Evolutionary conservation across 2,797 vertebrate genomes (phyloP).

Genomic region (Podargus strigoides): DNA sequence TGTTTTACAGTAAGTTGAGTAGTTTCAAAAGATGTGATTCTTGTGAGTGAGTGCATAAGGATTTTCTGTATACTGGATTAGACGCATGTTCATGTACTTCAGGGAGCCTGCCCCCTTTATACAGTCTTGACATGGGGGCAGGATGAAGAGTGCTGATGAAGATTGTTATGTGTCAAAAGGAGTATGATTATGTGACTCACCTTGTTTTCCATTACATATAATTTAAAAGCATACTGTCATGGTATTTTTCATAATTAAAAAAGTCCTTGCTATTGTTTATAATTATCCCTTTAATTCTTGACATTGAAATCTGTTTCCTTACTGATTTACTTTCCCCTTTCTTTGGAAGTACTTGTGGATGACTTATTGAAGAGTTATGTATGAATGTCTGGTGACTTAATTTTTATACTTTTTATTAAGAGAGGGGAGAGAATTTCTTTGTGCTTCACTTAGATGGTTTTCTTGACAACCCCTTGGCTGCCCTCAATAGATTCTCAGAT

Average conservation of each 20-base stretch:
- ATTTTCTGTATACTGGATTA: constrained; percentile 13
- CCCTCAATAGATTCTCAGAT: not conserved
- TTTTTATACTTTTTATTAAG: not conserved
- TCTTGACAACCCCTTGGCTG: not conserved
- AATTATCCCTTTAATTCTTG: constrained; percentile 64
- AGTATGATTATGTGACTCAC: constrained; percentile 69
- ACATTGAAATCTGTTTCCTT: constrained; percentile 62
- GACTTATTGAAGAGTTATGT: constrained; percentile 8
- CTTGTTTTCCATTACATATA: constrained; percentile 68
- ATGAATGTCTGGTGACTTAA: not conserved
- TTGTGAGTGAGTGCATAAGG: not conserved
- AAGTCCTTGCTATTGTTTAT: constrained; percentile 62
- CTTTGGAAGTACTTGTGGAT: constrained; percentile 23
- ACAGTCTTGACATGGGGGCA: constrained; percentile 59
- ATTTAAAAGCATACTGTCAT: constrained; percentile 66
- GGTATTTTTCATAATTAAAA: constrained; percentile 69
- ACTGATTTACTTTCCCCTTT: constrained; percentile 35
- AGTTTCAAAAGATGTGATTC: not conserved
- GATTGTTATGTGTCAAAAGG: constrained; percentile 65
- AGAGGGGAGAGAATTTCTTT: not conserved
- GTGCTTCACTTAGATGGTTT: not conserved
- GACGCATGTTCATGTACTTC: not conserved
- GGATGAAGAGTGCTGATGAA: constrained; percentile 49
- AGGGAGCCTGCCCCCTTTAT: not conserved
- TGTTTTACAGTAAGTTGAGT: constrained; percentile 8